Conservation (phyloP, 2,888 invertebrate species). For the Norana najaformis region DNA sequence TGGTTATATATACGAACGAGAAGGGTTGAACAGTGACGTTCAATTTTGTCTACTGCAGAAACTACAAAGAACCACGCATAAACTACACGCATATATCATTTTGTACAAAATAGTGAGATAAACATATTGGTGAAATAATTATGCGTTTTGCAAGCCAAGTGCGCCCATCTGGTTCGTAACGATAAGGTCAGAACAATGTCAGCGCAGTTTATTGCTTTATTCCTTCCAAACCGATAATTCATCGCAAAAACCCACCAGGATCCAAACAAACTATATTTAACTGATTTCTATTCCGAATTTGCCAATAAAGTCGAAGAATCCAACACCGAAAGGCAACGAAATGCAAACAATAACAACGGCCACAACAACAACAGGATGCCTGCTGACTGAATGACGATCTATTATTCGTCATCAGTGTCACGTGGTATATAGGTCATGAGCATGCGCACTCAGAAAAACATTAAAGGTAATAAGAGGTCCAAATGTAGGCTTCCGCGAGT, state of each 20-base stretch:
- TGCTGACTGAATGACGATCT: slow-evolving; percentile 6
- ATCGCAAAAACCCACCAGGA: background rate
- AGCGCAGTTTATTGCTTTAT: background rate
- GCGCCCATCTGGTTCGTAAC: background rate
- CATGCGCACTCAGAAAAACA: background rate
- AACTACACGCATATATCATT: background rate
- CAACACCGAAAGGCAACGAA: background rate
- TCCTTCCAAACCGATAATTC: background rate
- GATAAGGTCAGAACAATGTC: slow-evolving; percentile 13
- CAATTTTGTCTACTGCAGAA: background rate
- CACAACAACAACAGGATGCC: background rate
- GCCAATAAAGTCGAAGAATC: background rate
- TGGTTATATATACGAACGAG: too few relatives aligned
- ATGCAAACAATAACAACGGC: slow-evolving; percentile 7
- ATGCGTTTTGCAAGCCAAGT: background rate
- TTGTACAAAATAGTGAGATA: background rate
- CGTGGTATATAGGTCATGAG: slow-evolving; percentile 13
- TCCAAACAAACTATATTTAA: background rate
- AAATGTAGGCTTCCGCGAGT: too few relatives aligned
- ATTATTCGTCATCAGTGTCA: background rate
- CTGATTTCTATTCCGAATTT: background rate
- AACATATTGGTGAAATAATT: background rate
- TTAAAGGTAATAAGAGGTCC: background rate
- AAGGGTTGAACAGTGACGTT: too few relatives aligned
- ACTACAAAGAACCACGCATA: background rate